Evolutionary conservation across 2,113 vertebrate species (phyloP), one percentile per base, ranked within the genome.

Genomic region (Typhlomys cinereus): DNA sequence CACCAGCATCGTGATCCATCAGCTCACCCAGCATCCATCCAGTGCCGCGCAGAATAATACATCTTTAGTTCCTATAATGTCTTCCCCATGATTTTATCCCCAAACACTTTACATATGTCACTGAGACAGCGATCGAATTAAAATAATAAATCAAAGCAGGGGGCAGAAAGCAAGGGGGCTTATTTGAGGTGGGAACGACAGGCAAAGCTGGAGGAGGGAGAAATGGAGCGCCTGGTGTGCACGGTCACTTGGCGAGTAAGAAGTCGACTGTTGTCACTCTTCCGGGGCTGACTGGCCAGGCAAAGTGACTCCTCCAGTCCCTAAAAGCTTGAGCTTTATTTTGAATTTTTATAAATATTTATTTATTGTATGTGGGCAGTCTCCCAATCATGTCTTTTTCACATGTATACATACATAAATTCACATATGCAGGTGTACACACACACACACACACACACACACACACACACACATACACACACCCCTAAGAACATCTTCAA

Each of bases 91-190:
- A 93, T 79, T 94, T 83, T 95, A 92, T 73, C 81, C 93, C 87
- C 91, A 94, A 95, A 96, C 93, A 95, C 95, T 95, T 96, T 96
- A 94, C 94, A 95, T 95, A 96, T 93, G 91, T 96, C 95, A 95
- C 85, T 29, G 71, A 85, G 97, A 96, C 95, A 96, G 96, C 88
- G 85, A 88, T 36, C 94, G 96, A 97, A 97, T 96, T 96, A 96
- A 96, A 96, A 94, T 95, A 95, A 96, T 96, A 96, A 96, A 95
- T 97, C 96, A 96, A 94, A 85, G 86, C n/a, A 34, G 7, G 64
- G 67, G 81, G 85, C 84, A 29, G 87, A 70, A 90, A 86, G 84
- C 70, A 41, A 74, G 89, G 73, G 71, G 79, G 85, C 85, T 94
- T 83, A 82, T 79, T 90, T 91, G 85, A 75, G 91, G 59, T 52